phyloP scores from a whole-genome alignment of 1,140 invertebrate genomes.

The Cecropterus lyciades region DNA sequence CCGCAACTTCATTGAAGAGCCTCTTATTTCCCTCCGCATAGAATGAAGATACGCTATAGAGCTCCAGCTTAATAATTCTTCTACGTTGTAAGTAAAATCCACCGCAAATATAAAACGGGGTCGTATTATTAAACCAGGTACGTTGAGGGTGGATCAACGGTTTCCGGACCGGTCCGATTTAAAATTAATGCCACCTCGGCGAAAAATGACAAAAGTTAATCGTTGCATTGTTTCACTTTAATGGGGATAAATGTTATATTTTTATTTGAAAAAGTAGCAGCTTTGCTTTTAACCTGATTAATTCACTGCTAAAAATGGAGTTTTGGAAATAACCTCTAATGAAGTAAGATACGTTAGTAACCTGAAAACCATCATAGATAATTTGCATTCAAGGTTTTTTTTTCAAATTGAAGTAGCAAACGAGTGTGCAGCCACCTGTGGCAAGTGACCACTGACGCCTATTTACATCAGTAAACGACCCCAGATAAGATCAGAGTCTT shows the following conservation, averaged over 20 bases:
- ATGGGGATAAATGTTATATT: background rate
- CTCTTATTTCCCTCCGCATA: conserved; percentile 20
- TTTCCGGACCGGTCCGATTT: conserved; percentile 7
- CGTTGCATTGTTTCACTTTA: background rate
- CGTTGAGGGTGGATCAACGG: background rate
- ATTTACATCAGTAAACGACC: no score
- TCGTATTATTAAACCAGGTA: conserved; percentile 11
- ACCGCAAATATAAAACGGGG: conserved; percentile 5
- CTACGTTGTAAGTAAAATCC: conserved; percentile 4
- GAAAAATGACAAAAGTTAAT: conserved; percentile 12
- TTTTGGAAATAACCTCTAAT: background rate
- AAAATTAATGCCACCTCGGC: conserved; percentile 6
- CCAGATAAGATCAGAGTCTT: no score
- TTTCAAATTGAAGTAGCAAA: no score
- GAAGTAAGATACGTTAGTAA: no score
- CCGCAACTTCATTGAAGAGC: conserved; percentile 19
- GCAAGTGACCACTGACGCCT: no score
- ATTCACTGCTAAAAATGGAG: background rate
- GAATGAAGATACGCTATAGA: conserved; percentile 7
- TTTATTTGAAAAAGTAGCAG: background rate
- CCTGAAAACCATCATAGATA: no score
- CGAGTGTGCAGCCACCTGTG: no score
- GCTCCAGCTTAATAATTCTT: conserved; percentile 4
- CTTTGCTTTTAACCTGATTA: background rate
- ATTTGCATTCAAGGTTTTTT: no score